These are phyloP conservation scores for Baronia brevicornis DNA, from an alignment of 2,888 invertebrate species.

Conservation along the genomic window DNA sequence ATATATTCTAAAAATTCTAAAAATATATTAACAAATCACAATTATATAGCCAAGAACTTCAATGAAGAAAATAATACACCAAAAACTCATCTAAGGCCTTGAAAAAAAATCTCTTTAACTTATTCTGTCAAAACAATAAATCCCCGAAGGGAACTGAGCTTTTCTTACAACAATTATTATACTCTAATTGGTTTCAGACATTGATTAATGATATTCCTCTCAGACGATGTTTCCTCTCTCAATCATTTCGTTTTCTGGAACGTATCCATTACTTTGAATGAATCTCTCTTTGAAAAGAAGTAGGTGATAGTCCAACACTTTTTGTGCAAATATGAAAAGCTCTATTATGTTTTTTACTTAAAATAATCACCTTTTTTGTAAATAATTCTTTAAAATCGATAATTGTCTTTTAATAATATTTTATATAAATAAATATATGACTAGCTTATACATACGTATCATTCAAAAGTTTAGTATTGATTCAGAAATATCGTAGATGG, in stretches of 20 bases:
- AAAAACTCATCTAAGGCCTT: conserved; percentile 20
- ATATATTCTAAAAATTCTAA: too few relatives aligned
- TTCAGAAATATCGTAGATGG: too few relatives aligned
- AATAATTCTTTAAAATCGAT: too few relatives aligned
- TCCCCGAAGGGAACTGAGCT: conserved; percentile 26
- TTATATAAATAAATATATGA: too few relatives aligned
- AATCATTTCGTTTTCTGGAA: conserved; percentile 37
- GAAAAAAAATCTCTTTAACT: conserved; percentile 17
- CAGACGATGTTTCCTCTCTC: conserved; percentile 28
- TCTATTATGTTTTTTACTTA: too few relatives aligned
- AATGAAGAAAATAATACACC: conserved; percentile 13
- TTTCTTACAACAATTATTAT: conserved; percentile 32
- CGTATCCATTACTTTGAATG: conserved; percentile 36
- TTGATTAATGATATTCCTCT: conserved; percentile 30
- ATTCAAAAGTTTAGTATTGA: too few relatives aligned
- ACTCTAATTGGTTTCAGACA: conserved; percentile 39
- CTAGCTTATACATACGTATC: too few relatives aligned
- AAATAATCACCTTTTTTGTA: too few relatives aligned
- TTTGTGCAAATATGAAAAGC: conserved; percentile 8
- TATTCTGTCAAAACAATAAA: conserved; percentile 26
- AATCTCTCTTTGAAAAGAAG: conserved; percentile 19
- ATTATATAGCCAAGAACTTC: too few relatives aligned
- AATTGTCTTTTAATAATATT: too few relatives aligned
- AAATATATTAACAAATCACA: too few relatives aligned
- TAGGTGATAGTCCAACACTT: conserved; percentile 17